Percentiles rank a stretch among this genome's conserved stretches.
Evolutionary conservation across 1,140 invertebrate species (phyloP).

Genomic region (Anastrepha obliqua): DNA sequence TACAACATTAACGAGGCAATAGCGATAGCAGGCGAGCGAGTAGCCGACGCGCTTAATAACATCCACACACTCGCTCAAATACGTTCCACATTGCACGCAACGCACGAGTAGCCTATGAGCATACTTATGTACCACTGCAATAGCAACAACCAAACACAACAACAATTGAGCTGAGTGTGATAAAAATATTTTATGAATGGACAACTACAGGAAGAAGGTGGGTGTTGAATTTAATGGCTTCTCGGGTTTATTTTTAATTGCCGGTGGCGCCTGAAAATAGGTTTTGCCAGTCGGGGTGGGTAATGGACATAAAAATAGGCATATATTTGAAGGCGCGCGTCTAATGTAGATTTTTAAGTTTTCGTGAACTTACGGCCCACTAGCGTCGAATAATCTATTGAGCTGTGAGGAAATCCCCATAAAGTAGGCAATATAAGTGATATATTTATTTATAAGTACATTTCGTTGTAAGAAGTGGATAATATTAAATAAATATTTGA

Average conservation of each 20-base stretch:
- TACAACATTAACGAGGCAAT: not conserved
- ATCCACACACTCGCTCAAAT: slow-evolving; percentile 12
- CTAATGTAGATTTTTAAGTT: no score
- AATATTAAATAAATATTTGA: no score
- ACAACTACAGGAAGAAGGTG: slow-evolving; percentile 73
- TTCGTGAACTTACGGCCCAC: no score
- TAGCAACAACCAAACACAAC: slow-evolving; percentile 11
- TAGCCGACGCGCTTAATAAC: slow-evolving; percentile 37
- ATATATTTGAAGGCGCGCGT: no score
- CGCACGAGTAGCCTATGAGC: no score
- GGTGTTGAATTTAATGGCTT: not conserved
- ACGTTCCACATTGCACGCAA: not conserved
- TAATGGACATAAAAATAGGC: not conserved
- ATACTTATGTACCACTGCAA: not conserved
- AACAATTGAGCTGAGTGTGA: not conserved
- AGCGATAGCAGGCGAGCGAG: not conserved
- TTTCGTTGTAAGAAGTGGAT: no score
- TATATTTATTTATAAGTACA: no score
- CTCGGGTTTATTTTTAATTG: slow-evolving; percentile 35
- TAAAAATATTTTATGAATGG: slow-evolving; percentile 65
- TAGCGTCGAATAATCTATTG: no score
- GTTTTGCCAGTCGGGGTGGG: not conserved
- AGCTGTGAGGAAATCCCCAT: no score
- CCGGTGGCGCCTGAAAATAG: slow-evolving; percentile 22
- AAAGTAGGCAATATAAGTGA: no score